These are phyloP conservation scores for Parelbella ahira DNA, from an alignment of 2,888 invertebrate species.

Conservation along the genomic window DNA sequence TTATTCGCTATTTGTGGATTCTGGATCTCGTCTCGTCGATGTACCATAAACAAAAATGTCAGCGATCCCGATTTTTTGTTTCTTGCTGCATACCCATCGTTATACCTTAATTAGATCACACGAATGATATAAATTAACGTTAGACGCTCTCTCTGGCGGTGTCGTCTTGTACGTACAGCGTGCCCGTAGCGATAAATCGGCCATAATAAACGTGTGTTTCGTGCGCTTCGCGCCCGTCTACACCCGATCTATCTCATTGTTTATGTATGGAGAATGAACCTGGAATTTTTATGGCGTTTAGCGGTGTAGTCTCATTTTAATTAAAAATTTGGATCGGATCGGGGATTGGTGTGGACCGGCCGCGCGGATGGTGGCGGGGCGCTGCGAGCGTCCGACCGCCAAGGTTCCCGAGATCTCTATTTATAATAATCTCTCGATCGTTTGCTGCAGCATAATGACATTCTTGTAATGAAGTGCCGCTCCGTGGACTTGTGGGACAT, in stretches of 20 bases:
- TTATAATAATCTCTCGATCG: constrained; percentile 75
- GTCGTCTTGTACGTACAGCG: constrained; percentile 48
- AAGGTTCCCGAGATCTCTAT: constrained; percentile 74
- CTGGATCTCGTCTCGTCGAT: constrained; percentile 73
- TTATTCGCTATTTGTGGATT: constrained; percentile 79
- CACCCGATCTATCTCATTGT: constrained; percentile 79
- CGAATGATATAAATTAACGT: constrained; percentile 74
- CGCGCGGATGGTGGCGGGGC: constrained; percentile 40
- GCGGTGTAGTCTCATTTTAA: constrained; percentile 57
- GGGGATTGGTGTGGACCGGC: constrained; percentile 41
- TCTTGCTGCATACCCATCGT: constrained; percentile 75
- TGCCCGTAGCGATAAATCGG: constrained; percentile 65
- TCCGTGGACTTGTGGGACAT: constrained; percentile 72
- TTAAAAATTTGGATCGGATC: constrained; percentile 54
- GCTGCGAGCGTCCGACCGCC: constrained; percentile 57
- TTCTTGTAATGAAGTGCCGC: constrained; percentile 74
- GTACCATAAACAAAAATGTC: constrained; percentile 82
- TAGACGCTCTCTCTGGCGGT: constrained; percentile 64
- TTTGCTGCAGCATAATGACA: constrained; percentile 75
- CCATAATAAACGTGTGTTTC: constrained; percentile 76
- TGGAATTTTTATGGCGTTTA: constrained; percentile 72
- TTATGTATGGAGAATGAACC: constrained; percentile 78
- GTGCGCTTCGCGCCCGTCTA: constrained; percentile 72
- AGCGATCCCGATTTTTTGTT: constrained; percentile 81
- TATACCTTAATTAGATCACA: constrained; percentile 76